Evolutionary conservation across 2,888 invertebrate genomes (phyloP).

Genomic region (Netelia fuscicornis): DNA sequence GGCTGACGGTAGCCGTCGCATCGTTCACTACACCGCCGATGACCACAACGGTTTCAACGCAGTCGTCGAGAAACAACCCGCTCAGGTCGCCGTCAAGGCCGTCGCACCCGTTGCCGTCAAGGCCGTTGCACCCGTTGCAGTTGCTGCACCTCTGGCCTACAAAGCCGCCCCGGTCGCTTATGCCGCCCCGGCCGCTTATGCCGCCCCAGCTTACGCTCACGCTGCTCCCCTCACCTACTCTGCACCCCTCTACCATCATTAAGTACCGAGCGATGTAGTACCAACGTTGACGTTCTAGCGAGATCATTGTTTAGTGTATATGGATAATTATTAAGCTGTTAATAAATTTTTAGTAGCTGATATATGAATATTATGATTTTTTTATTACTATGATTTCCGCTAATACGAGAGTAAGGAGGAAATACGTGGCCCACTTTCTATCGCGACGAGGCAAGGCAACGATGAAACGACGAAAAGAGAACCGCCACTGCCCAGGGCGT

Average conservation of each 20-base stretch:
- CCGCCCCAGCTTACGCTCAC: conserved; percentile 11
- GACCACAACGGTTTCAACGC: conserved; percentile 68
- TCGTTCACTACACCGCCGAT: conserved; percentile 71
- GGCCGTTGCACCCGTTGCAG: conserved; percentile 21
- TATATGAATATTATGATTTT: not conserved
- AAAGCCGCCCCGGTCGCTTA: conserved; percentile 43
- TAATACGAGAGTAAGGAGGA: not conserved
- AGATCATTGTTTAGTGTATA: conserved; percentile 18
- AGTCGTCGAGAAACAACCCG: conserved; percentile 68
- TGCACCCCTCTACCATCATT: conserved; percentile 34
- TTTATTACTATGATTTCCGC: not conserved
- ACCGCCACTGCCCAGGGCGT: conserved; percentile 61
- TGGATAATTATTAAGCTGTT: conserved; percentile 37
- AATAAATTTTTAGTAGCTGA: conserved; percentile 47
- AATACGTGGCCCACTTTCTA: conserved; percentile 60
- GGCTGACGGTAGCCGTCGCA: conserved; percentile 68
- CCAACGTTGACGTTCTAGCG: conserved; percentile 8
- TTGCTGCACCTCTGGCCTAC: conserved; percentile 49
- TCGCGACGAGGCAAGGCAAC: conserved; percentile 28
- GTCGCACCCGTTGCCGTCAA: conserved; percentile 46
- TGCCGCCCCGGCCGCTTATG: conserved; percentile 33
- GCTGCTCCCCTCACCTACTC: conserved; percentile 24
- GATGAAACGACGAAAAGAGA: conserved; percentile 31
- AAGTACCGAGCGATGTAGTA: conserved; percentile 5
- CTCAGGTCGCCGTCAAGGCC: conserved; percentile 58